Evolutionary conservation across 2,888 invertebrate species (phyloP).

Genomic region (Apamea anceps): DNA sequence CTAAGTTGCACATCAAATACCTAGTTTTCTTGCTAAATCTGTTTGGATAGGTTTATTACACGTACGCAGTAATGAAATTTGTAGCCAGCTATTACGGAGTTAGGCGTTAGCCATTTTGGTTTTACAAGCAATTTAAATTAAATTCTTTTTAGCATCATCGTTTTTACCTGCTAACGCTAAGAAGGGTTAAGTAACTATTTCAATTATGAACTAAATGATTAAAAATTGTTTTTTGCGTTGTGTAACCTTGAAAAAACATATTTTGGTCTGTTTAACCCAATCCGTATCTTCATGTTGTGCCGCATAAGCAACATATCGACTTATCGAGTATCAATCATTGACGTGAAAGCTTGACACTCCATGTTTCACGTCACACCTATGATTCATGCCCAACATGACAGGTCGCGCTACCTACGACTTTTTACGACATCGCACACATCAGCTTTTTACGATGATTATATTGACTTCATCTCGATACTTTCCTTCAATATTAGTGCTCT

Average conservation of each 20-base stretch:
- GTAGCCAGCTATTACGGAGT: not conserved
- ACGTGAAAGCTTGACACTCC: constrained; percentile 38
- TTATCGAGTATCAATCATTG: constrained; percentile 49
- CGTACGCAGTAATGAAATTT: constrained; percentile 14
- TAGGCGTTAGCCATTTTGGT: constrained; percentile 7
- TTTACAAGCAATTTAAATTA: constrained; percentile 12
- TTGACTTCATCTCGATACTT: constrained; percentile 30
- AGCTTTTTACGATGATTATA: constrained; percentile 55
- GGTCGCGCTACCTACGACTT: constrained; percentile 10
- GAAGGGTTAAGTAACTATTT: not conserved
- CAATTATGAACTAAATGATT: not conserved
- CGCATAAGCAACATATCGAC: constrained; percentile 13
- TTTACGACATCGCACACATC: constrained; percentile 40
- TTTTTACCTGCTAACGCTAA: not conserved
- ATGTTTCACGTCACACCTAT: constrained; percentile 47
- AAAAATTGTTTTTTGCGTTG: not conserved
- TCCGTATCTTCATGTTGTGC: not conserved
- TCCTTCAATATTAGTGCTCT: constrained; percentile 25
- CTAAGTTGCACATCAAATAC: constrained; percentile 23
- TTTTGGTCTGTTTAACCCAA: constrained; percentile 3
- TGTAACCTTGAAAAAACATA: not conserved
- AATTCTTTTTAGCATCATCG: not conserved
- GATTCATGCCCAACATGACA: constrained; percentile 46
- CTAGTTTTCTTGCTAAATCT: constrained; percentile 16
- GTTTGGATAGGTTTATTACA: not conserved